phyloP scores from a whole-genome alignment of 2,113 vertebrate genomes.

The Okapia johnstoni region DNA sequence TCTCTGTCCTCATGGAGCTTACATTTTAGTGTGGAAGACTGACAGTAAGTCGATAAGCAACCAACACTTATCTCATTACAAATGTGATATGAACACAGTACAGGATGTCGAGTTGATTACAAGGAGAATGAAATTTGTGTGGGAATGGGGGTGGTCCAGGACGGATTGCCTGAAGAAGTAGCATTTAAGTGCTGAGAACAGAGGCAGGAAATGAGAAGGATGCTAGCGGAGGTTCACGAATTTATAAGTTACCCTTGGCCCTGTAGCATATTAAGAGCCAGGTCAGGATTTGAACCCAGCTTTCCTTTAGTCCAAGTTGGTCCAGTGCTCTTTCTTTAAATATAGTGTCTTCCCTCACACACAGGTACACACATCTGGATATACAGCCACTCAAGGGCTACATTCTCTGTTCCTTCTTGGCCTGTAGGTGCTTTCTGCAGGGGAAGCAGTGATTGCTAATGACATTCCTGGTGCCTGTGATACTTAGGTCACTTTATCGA shows the following conservation, averaged over 20 bases:
- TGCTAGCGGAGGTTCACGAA: not conserved
- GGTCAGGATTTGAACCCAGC: not conserved
- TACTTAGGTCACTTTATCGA: constrained; percentile 79
- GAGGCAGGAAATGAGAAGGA: not conserved
- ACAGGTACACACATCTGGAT: not conserved
- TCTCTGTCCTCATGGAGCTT: not conserved
- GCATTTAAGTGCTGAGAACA: not conserved
- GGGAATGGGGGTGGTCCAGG: not conserved
- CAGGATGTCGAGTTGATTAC: not conserved
- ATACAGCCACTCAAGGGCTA: no score
- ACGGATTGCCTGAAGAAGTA: not conserved
- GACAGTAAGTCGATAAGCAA: not conserved
- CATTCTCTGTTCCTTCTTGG: not conserved
- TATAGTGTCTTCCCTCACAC: not conserved
- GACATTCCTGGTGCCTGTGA: constrained; percentile 65
- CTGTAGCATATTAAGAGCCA: not conserved
- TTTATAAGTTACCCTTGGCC: not conserved
- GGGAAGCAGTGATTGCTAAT: constrained; percentile 50
- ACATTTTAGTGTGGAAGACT: not conserved
- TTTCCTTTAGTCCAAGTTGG: no score
- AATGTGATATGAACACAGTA: accelerated
- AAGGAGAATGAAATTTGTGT: not conserved
- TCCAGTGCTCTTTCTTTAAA: not conserved
- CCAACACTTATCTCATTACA: not conserved
- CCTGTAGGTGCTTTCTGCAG: not conserved